Evolutionary conservation across 2,888 invertebrate species (phyloP).

Genomic region (Brenthis hecate): DNA sequence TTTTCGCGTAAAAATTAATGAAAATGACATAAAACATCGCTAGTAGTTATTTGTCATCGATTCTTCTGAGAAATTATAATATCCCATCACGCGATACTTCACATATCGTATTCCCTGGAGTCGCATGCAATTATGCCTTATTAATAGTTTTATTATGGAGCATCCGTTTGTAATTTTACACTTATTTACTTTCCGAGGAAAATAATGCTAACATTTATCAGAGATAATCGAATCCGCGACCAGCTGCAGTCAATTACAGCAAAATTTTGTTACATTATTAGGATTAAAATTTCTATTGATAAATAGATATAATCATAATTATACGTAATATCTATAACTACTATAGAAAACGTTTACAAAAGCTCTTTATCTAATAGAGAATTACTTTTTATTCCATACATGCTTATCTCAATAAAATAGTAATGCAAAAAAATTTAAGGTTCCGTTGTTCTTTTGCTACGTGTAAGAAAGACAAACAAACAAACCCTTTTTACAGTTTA

Average conservation of each 20-base stretch:
- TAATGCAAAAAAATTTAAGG: too few relatives aligned
- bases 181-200: neutral
- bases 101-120: conserved; percentile 10
- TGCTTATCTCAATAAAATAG: too few relatives aligned
- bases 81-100: conserved; percentile 6
- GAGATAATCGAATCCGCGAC: conserved; percentile 12
- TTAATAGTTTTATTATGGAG: conserved; percentile 1
- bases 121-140: neutral
- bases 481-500: too few relatives aligned
- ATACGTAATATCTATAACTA: too few relatives aligned
- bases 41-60: conserved; percentile 22
- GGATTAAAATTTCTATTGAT: neutral
- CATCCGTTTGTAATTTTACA: conserved; percentile 16
- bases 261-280: neutral
- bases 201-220: neutral
- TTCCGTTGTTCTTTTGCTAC: too few relatives aligned
- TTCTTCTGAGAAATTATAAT: conserved; percentile 19
- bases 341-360: too few relatives aligned
- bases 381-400: too few relatives aligned
- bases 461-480: too few relatives aligned
- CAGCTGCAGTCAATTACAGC: conserved; percentile 9
- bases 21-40: conserved; percentile 10
- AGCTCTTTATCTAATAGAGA: too few relatives aligned
- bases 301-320: too few relatives aligned
- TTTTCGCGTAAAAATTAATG: conserved; percentile 5